Evolutionary conservation across 2,888 invertebrate species (phyloP).

Genomic region (Nemurella pictetii): DNA sequence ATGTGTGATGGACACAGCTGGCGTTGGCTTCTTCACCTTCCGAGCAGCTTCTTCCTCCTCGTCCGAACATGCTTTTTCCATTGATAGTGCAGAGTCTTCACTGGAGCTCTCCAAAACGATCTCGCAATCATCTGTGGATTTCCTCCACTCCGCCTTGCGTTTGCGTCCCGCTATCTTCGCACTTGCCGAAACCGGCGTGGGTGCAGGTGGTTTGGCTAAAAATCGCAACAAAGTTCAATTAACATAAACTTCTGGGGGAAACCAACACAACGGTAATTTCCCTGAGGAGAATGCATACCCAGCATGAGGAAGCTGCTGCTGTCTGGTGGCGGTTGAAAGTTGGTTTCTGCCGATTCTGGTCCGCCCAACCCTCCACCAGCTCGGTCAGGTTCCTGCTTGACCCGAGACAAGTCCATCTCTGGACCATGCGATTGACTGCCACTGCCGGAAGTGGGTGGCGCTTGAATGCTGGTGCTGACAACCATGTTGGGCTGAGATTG

Average conservation of each 20-base stretch:
- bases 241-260: neutral
- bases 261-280: no score
- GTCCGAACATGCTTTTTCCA: neutral
- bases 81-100: conserved; percentile 60
- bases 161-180: neutral
- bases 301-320: conserved; percentile 19
- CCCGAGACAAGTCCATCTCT: conserved; percentile 38
- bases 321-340: conserved; percentile 17
- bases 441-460: conserved; percentile 69
- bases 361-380: neutral
- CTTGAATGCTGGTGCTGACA: conserved; percentile 46
- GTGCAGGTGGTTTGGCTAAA: conserved; percentile 4
- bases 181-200: neutral
- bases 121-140: conserved; percentile 60
- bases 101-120: conserved; percentile 65
- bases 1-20: neutral
- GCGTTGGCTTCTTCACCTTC: neutral
- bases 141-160: conserved; percentile 49
- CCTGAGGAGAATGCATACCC: neutral
- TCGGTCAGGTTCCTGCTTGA: conserved; percentile 40
- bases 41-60: neutral
- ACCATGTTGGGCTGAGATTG: conserved; percentile 67
- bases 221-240: neutral
- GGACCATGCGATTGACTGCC: conserved; percentile 55
- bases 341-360: neutral